Evolutionary conservation across 92 coral and sea anemone genomes (phyloP), one percentile per base, ranked within the genome.

Genomic region (Palythoa grandiflora): DNA sequence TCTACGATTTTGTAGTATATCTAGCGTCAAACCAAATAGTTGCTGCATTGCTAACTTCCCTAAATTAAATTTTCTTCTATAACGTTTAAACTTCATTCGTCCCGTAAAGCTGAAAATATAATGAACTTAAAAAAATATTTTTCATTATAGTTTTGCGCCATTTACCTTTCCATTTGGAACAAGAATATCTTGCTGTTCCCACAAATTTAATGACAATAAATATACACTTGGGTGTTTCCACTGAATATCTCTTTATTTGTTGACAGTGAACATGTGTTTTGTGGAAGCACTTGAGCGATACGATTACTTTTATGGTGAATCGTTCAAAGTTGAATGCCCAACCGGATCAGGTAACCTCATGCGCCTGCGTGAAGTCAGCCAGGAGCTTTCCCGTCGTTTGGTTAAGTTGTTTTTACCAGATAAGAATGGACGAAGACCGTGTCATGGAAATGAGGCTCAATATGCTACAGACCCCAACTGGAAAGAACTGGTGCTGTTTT

Each of bases 201-300:
- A 40, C 47, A 40, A 5, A 40, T 2, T 40, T 40, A 40, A 5
- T 40, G 47, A 40, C 47, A 40, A 40, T 40, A 40, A 40, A 40
- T 2, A 44, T 44, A 4, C 0, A 4, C 7, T 44, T 44, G 50
- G 50, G 7, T 44, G 50, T 44, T 44, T 44, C 50, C 50, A 44
- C 0, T 44, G 7, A 44, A 44, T 44, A 44, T 44, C 50, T 55
- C 9, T 9, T 73, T 60, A 14, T n/a, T 76, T 36, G 9, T 52
- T 73, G 44, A 59, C 91, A 97, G 98, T 97, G 77, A 97, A 97
- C 91, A 87, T 80, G 38, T 93, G 94, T 16, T 84, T 95, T 40
- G 94, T 97, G 13, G 99, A 97, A 72, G 94, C 96, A n/a, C 94
- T 97, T 0, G 94, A 97, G 87, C 93, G 98, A 12, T 97, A 97